phyloP scores from a whole-genome alignment of 2,888 invertebrate genomes.

The Euplexia lucipara region DNA sequence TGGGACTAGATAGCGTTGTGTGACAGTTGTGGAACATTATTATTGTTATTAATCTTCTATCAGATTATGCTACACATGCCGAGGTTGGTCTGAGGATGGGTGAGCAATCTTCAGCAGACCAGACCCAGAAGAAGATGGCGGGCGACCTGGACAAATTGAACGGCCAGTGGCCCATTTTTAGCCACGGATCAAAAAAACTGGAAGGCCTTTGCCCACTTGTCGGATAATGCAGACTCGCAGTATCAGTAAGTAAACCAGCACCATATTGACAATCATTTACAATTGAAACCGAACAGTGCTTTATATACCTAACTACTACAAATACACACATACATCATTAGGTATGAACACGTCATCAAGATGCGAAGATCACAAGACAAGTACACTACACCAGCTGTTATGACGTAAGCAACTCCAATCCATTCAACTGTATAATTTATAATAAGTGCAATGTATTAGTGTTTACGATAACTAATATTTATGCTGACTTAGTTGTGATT shows the following conservation, averaged over 20 bases:
- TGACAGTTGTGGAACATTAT: too few species aligned
- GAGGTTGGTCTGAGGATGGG: too few species aligned
- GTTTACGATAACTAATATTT: conserved; percentile 10
- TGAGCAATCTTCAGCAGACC: too few species aligned
- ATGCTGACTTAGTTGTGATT: conserved; percentile 21
- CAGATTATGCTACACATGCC: too few species aligned
- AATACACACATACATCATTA: conserved; percentile 4
- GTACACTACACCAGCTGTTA: conserved; percentile 44
- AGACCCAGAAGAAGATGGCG: too few species aligned
- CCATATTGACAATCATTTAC: not conserved
- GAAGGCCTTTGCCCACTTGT: too few species aligned
- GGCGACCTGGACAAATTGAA: not conserved
- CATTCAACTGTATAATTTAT: conserved; percentile 29
- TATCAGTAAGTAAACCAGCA: not conserved
- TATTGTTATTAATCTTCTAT: too few species aligned
- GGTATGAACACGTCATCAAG: conserved; percentile 34
- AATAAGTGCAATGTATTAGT: conserved; percentile 14
- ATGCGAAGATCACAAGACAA: conserved; percentile 44
- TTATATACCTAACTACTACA: not conserved
- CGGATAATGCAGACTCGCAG: too few species aligned
- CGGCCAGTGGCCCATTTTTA: too few species aligned
- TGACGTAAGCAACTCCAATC: conserved; percentile 33
- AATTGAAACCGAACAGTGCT: not conserved
- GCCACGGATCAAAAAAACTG: too few species aligned
- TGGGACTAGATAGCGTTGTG: too few species aligned